These are phyloP conservation scores for Gorsachius goisagi DNA, from an alignment of 2,113 vertebrate species.

Conservation along the genomic window DNA sequence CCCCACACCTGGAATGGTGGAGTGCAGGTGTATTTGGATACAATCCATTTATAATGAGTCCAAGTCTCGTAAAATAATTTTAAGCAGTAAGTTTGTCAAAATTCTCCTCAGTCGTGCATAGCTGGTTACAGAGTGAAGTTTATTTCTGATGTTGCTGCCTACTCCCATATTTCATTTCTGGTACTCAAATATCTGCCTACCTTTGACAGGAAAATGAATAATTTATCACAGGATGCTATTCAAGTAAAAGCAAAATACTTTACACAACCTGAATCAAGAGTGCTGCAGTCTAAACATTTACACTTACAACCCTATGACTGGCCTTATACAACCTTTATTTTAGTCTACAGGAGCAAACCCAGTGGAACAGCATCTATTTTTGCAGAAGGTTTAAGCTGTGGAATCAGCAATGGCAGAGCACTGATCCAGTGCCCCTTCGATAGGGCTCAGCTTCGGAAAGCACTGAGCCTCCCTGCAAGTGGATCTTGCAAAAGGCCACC, in stretches of 20 bases:
- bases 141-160: background rate
- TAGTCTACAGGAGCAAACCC: background rate
- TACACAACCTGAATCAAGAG: background rate
- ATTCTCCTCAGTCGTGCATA: fast-evolving
- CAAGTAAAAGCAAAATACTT: background rate
- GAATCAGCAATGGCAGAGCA: background rate
- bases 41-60: fast-evolving
- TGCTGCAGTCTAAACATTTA: background rate
- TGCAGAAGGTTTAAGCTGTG: background rate
- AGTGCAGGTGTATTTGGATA: fast-evolving
- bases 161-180: background rate
- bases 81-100: background rate
- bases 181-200: background rate
- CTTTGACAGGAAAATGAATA: background rate
- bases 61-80: background rate
- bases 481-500: background rate
- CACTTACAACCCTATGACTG: background rate
- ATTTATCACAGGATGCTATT: background rate
- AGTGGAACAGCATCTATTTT: background rate
- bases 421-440: background rate
- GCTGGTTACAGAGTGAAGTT: background rate
- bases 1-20: background rate
- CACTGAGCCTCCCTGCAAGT: background rate
- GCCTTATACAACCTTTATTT: background rate
- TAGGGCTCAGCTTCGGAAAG: background rate